phyloP scores from a whole-genome alignment of 1,140 invertebrate species.

The Penaeus vannamei region DNA sequence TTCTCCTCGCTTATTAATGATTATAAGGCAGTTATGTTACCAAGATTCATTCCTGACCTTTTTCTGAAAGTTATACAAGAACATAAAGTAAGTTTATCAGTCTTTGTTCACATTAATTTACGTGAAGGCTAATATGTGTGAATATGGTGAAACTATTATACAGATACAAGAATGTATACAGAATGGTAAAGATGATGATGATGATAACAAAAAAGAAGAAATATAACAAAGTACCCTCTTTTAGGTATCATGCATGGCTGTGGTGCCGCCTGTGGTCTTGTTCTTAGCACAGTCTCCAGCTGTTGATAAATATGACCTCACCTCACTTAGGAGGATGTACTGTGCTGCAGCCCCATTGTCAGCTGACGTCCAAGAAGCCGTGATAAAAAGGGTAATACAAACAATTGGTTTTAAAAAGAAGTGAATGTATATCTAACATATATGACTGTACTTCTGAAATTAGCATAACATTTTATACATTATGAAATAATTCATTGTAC shows the following conservation, averaged over 20 bases:
- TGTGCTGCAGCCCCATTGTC: not conserved
- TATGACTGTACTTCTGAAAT: too few relatives aligned
- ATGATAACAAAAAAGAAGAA: not conserved
- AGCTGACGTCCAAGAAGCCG: not conserved
- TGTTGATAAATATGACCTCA: not conserved
- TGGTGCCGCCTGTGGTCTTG: not conserved
- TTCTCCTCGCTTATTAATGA: slow-evolving; percentile 2
- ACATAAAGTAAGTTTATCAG: not conserved
- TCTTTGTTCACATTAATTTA: too few relatives aligned
- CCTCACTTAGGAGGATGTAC: not conserved
- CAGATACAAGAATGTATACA: too few relatives aligned
- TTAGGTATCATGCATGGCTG: slow-evolving; percentile 1
- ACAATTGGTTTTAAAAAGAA: not conserved
- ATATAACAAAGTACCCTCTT: not conserved
- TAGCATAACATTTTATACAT: too few relatives aligned
- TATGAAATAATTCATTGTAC: too few relatives aligned
- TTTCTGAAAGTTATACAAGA: slow-evolving; percentile 4
- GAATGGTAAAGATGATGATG: too few relatives aligned
- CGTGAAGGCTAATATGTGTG: too few relatives aligned
- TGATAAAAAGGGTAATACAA: not conserved
- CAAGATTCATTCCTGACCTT: not conserved
- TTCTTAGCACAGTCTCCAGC: not conserved
- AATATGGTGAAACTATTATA: too few relatives aligned
- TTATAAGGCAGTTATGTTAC: not conserved
- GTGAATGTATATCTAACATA: not conserved